Percentiles rank a stretch among this genome's conserved stretches.
phyloP scores from a whole-genome alignment of 2,888 invertebrate genomes.

The Macrosiphum euphorbiae region DNA sequence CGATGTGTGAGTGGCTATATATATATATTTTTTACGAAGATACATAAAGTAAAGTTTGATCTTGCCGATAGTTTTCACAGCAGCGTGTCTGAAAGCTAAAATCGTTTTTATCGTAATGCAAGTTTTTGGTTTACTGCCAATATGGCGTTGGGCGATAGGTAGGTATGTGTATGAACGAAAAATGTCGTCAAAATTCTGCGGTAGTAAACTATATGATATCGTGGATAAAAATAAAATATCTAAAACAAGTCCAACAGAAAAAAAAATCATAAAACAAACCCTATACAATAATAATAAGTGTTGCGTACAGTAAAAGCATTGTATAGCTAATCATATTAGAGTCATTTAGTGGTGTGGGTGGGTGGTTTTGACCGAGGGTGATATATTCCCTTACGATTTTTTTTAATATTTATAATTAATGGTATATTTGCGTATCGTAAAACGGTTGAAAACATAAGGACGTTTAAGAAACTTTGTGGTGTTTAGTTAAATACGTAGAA shows the following conservation, averaged over 20 bases:
- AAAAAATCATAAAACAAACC: neutral
- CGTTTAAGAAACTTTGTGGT: too few species aligned
- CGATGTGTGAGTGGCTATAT: too few species aligned
- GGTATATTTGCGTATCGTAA: too few species aligned
- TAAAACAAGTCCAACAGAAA: neutral
- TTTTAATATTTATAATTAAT: too few species aligned
- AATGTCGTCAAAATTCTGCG: neutral
- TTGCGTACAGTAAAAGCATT: neutral
- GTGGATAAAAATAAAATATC: conserved; percentile 11
- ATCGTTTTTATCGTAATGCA: conserved; percentile 12
- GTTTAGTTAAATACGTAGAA: too few species aligned
- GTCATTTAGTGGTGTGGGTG: neutral
- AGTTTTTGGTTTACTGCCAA: conserved; percentile 51
- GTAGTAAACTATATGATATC: neutral
- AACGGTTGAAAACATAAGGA: too few species aligned
- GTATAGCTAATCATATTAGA: neutral
- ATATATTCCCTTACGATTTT: too few species aligned
- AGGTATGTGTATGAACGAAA: conserved; percentile 1
- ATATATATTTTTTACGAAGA: neutral
- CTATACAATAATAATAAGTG: neutral
- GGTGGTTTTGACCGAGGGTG: too few species aligned
- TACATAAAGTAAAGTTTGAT: conserved; percentile 36
- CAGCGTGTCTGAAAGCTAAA: conserved; percentile 36
- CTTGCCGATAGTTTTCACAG: conserved; percentile 16
- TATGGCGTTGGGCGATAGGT: conserved; percentile 13